Evolutionary conservation across 2,113 vertebrate species (phyloP), one percentile per base, ranked within the genome.

Genomic region (Thamnophis sirtalis): DNA sequence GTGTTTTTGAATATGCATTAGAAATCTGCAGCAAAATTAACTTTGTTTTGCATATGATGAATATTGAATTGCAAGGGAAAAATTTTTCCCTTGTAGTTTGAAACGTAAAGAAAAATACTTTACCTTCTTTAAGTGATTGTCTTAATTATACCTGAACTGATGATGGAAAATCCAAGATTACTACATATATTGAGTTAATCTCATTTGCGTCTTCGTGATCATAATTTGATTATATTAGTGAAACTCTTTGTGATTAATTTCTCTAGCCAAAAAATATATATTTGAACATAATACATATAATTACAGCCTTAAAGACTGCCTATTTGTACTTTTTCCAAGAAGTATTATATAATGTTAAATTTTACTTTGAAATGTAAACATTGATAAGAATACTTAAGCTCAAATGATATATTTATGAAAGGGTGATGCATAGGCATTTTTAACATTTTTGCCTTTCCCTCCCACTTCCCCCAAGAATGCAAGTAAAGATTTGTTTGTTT

Each of bases 321-420:
- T 4, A 60, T 91, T 87, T 68, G 94, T 13, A 54, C 17, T 93
- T 86, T 7, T 92, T 92, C 5, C 48, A 93, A 53, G 1, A 87
- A 92, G 53, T 86, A 0, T 22, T 90, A 38, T 19, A 21, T 60
- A 55, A 26, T 11, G 21, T 11, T 17, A 8, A 26, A 54, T 4
- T 10, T 5, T 8, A 2, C 19, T 13, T 55, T 55, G 0, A 84
- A 1, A 51, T 0, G 48, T 1, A 0, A 54, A 24, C 21, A 15
- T 21, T 33, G 3, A 21, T 26, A 58, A 43, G 21, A 56, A 48
- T 43, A 28, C 21, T 58, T 43, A 21, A 21, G 6, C 3, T 33
- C 53, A 87, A 55, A 48, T 55, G 19, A 38, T 33, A 87, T 21
- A 54, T 54, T 87, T 10, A 68, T 68, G 28, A 68, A 54, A 33